Evolutionary conservation across 2,888 invertebrate genomes (phyloP), one percentile per base, ranked within the genome.

Genomic region (Volucella inflata): DNA sequence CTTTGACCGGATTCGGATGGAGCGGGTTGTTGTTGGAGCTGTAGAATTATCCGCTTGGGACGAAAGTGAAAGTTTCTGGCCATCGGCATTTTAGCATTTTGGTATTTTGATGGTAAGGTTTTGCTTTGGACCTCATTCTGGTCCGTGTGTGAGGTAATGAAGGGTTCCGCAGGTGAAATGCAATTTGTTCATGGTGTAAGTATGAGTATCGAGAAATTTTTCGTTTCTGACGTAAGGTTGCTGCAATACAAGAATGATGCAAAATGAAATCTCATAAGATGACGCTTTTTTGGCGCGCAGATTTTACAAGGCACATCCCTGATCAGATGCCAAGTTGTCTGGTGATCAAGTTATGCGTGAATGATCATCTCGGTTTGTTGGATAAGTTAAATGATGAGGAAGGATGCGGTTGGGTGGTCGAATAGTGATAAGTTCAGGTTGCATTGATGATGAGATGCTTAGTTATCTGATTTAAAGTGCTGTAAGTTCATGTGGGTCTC

Each of bases 101-200:
- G 59, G 46, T 55, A 50, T 38, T 50, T 50, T 38, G 59, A 40
- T 42, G 62, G 42, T 57, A 2, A 16, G 2, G 17, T 68, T 40
- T 68, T 44, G 55, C 48, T 21, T 75, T 50, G 16, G 21, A 42
- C 36, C 51, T 42, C 30, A 51, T 51, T 16, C 10, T 14, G 53
- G 3, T 14, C 50, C 30, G 30, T 1, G 40, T 55, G 46, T 50
- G 51, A 17, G 42, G 67, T 42, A 62, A 36, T 44, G 36, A 80
- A 84, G 84, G 79, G 84, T 79, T 71, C 53, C 53, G 65, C 84
- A 84, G 84, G 84, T 80, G 84, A 84, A 84, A 79, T 84, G 84
- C 79, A 84, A 44, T 75, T 67, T 38, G 70, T 74, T 42, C 60
- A 60, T 68, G 71, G 42, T 42, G 16, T 44, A 42, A 42, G 51